Evolutionary conservation across 2,888 invertebrate genomes (phyloP), one percentile per base, ranked within the genome.

Genomic region (Thera britannica): DNA sequence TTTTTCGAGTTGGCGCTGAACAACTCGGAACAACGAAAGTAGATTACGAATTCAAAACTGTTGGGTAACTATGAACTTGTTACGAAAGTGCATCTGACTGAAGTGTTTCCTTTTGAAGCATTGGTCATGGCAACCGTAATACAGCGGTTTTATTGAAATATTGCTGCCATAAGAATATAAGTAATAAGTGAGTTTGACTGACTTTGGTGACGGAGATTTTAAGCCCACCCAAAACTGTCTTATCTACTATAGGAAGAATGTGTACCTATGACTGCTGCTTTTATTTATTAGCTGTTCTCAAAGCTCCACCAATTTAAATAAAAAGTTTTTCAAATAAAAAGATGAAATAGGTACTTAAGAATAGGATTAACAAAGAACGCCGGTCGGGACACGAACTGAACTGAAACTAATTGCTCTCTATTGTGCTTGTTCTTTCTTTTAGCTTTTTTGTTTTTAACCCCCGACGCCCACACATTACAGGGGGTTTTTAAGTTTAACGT

Each of bases 341-440:
- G 23, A 23, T 23, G 9, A 9, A 34, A 48, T 58, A n/a, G n/a
- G n/a, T n/a, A 23, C 44, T 35, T 61, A 52, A 49, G 12, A 62
- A 49, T 23, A 57, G 51, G n/a, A 57, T 41, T 51, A 57, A 64
- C 68, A 64, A 68, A 59, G 49, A 34, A 8, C 2, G 61, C 56
- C 51, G 59, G 46, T 48, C 68, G 61, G 38, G 48, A 58, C 64
- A 52, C 57, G 57, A 63, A 55, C 55, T 61, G 61, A 58, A 62
- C 62, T 51, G 65, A 60, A 70, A 67, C 70, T 71, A 74, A 74
- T 72, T 74, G 69, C 65, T 71, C 67, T 71, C 67, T 69, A 59
- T 46, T 46, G 11, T 23, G 49, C 12, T 51, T 34, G 41, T 44
- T 64, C 12, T 12, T 51, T 51, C 51, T 23, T 23, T 23, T 1